These are phyloP conservation scores for Melieria picta DNA, from an alignment of 2,888 invertebrate genomes.

Conservation along the genomic window DNA sequence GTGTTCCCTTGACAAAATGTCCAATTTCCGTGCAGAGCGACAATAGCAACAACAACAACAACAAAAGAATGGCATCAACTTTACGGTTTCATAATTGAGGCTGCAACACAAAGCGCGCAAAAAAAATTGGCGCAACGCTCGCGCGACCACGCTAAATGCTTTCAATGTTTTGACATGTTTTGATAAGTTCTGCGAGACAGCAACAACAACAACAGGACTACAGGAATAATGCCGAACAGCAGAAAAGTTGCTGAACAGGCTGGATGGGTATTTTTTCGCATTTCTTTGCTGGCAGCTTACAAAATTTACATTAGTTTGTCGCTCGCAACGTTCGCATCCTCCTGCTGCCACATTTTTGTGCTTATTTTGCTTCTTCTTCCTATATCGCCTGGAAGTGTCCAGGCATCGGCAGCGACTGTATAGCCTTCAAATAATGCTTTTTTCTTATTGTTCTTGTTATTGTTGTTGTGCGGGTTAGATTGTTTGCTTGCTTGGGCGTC, in stretches of 20 bases:
- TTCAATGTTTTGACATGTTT: slow-evolving; percentile 12
- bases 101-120: neutral
- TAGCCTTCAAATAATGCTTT: too few species aligned
- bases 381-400: too few species aligned
- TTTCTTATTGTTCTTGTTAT: too few species aligned
- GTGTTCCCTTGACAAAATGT: slow-evolving; percentile 59
- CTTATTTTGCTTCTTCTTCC: too few species aligned
- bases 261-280: too few species aligned
- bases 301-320: too few species aligned
- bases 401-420: too few species aligned
- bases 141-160: neutral
- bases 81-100: slow-evolving; percentile 58
- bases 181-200: neutral
- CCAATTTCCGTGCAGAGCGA: slow-evolving; percentile 54
- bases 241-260: too few species aligned
- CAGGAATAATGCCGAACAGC: too few species aligned
- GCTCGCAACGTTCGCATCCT: neutral
- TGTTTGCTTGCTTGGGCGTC: too few species aligned
- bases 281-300: too few species aligned
- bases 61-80: slow-evolving; percentile 39
- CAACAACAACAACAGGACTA: neutral
- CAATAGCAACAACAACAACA: slow-evolving; percentile 5
- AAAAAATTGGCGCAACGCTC: neutral
- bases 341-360: neutral
- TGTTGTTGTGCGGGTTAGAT: too few species aligned